These are phyloP conservation scores for Sturnira hondurensis DNA, from an alignment of 2,113 vertebrate species.

Conservation along the genomic window DNA sequence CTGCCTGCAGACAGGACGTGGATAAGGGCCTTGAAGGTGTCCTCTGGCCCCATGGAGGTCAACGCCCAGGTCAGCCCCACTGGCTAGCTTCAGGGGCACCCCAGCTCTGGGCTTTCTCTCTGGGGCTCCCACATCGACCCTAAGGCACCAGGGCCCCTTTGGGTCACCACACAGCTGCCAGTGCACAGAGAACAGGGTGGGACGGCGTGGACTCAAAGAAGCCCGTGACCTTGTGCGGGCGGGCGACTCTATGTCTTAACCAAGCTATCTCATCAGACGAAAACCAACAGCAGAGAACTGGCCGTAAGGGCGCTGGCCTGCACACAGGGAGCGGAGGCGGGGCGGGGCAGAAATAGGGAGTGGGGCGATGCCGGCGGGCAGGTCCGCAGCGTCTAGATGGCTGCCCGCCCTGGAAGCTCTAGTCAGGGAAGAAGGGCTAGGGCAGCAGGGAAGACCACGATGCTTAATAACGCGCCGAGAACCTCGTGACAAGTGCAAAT, in stretches of 20 bases:
- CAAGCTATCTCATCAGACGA: not conserved
- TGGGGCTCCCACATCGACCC: fast-evolving
- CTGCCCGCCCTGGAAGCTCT: not conserved
- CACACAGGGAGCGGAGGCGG: not conserved
- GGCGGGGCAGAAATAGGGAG: fast-evolving
- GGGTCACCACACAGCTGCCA: not conserved
- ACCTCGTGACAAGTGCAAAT: not conserved
- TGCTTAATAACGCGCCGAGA: fast-evolving
- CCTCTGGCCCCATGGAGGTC: not conserved
- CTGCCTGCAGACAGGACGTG: fast-evolving
- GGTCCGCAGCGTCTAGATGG: not conserved
- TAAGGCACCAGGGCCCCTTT: fast-evolving
- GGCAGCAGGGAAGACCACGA: not conserved
- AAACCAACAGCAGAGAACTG: not conserved
- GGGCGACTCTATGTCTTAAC: not conserved
- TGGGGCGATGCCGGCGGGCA: no score
- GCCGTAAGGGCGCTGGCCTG: fast-evolving
- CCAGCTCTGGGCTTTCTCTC: not conserved
- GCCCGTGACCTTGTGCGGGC: fast-evolving
- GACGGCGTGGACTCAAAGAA: not conserved
- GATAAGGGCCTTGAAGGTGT: not conserved
- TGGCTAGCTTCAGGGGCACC: fast-evolving
- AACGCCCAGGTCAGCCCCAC: fast-evolving
- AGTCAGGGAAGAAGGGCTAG: not conserved
- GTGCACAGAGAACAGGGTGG: fast-evolving